These are phyloP conservation scores for Porphyrio hochstetteri DNA, from an alignment of 2,113 vertebrate species.

Conservation along the genomic window DNA sequence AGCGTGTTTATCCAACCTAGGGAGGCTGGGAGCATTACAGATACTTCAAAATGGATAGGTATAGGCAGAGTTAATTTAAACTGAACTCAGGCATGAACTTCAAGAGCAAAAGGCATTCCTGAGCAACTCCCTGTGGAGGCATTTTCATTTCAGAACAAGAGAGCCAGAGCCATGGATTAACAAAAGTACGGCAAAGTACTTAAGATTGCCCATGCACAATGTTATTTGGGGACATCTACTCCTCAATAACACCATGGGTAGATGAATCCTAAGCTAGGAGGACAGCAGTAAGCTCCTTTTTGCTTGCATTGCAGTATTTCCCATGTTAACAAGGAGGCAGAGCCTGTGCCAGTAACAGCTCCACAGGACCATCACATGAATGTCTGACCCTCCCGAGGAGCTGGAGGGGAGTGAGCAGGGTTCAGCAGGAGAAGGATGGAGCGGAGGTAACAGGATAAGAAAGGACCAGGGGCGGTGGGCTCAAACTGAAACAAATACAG, in stretches of 20 bases:
- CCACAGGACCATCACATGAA: constrained; percentile 21
- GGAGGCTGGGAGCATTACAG: background rate
- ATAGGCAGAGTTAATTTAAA: constrained; percentile 28
- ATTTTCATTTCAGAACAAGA: constrained; percentile 6
- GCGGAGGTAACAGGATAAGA: background rate
- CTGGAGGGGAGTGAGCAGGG: background rate
- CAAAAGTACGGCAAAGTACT: background rate
- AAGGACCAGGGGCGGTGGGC: background rate
- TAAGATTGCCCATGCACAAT: background rate
- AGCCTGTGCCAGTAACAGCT: background rate
- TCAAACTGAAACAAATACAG: background rate
- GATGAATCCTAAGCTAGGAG: background rate
- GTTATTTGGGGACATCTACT: constrained; percentile 5
- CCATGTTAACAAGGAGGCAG: background rate
- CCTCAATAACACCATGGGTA: background rate
- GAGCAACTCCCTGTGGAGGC: background rate
- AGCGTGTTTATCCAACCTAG: background rate
- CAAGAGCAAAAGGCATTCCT: background rate
- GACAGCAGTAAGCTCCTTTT: constrained; percentile 42
- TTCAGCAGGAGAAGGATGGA: background rate
- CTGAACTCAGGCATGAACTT: background rate
- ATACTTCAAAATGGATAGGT: background rate
- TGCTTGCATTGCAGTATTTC: background rate
- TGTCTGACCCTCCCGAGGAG: background rate
- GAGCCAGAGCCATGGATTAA: background rate